Conservation (phyloP, 2,113 vertebrate species). For the Prietella phreatophila region DNA sequence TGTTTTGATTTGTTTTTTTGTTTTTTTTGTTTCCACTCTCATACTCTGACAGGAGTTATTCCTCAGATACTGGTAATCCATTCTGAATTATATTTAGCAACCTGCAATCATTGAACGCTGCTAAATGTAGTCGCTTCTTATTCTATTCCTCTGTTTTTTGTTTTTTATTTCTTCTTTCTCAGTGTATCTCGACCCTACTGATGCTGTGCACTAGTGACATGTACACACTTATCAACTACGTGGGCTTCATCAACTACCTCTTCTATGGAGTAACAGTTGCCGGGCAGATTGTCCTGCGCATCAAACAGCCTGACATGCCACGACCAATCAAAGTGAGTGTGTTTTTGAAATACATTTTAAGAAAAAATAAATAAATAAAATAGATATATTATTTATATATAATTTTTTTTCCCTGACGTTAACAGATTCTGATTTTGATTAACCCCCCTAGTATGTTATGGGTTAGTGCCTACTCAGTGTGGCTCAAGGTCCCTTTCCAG, state of each 20-base stretch:
- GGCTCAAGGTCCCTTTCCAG: too few species aligned
- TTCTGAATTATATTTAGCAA: too few species aligned
- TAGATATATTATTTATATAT: too few species aligned
- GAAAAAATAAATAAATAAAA: too few species aligned
- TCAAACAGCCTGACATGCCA: constrained; percentile 79
- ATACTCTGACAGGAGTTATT: too few species aligned
- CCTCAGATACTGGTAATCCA: too few species aligned
- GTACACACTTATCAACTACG: constrained; percentile 94
- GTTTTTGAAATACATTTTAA: neutral
- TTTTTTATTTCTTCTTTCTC: neutral
- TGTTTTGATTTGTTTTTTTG: too few species aligned
- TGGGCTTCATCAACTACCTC: constrained; percentile 95
- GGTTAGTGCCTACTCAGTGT: too few species aligned
- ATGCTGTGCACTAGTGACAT: constrained; percentile 95
- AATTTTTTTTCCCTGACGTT: too few species aligned
- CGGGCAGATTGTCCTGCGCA: constrained; percentile 86
- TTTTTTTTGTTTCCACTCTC: neutral
- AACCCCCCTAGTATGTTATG: too few species aligned
- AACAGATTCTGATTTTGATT: too few species aligned
- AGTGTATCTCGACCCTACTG: constrained; percentile 88
- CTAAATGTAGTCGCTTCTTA: neutral
- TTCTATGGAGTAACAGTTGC: constrained; percentile 90
- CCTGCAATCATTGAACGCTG: neutral
- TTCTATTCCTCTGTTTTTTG: neutral
- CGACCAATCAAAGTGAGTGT: constrained; percentile 84